Evolutionary conservation across 2,113 vertebrate genomes (phyloP), one percentile per base, ranked within the genome.

Genomic region (Cheirogaleus medius): DNA sequence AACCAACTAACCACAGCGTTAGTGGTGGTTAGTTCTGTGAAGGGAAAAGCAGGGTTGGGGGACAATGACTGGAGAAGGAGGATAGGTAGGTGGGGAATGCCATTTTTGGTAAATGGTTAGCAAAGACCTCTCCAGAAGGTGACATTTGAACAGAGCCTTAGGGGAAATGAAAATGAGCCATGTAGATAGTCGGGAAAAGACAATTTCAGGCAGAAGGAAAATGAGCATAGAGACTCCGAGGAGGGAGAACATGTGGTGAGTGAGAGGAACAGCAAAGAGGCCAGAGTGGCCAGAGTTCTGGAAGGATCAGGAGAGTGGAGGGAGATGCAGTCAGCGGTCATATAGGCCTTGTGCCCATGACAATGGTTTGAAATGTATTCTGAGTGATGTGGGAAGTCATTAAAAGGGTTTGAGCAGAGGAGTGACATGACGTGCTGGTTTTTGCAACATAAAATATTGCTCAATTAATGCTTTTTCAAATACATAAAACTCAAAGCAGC

Each of bases 401-500:
- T 32, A 47, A n/a, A 49, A 21, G 23, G 29, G 54, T 64, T n/a
- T 77, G 47, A 25, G 69, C 18, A 56, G 73, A 80, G 49, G 23
- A 37, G 10, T 87, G 34, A 56, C 8, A 11, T 25, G 44, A 56
- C 20, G 23, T 20, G 44, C 14, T 69, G 20, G 42, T 56, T 74
- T 92, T 56, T 92, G n/a, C 32, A 73, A 85, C 5, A 47, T 77
- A 37, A 93, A 93, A 86, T 86, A 81, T 10, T 69, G 32, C 47
- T 86, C 90, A 69, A 47, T 56, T 37, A 44, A 42, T 81, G 13
- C 27, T 60, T 95, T 90, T 66, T 29, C 63, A 95, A 66, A 64
- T 89, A 54, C 47, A 87, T 82, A 86, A 90, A 89, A 93, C 58
- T 81, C 37, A 74, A 49, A 93, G 39, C 44, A 92, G 44, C n/a